Evolutionary conservation across 2,797 vertebrate species (phyloP).

Genomic region (Thaleichthys pacificus): DNA sequence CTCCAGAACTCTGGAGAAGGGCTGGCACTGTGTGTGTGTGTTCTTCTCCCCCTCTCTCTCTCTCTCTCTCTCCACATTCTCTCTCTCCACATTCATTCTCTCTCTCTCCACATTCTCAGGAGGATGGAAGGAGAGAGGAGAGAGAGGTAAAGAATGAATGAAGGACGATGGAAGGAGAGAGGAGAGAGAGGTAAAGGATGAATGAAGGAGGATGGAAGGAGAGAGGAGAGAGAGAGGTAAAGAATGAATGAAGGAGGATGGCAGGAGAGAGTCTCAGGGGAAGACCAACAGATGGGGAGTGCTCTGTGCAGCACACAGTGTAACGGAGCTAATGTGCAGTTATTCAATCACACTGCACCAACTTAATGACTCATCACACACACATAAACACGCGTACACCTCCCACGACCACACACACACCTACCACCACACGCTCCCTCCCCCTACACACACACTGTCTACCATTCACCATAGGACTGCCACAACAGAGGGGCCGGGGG

Average conservation of each 20-base stretch:
- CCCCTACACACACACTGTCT: background rate
- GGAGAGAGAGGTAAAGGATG: background rate
- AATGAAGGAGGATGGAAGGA: background rate
- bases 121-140: background rate
- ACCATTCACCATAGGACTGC: too few species aligned
- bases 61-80: too few species aligned
- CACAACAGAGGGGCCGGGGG: too few species aligned
- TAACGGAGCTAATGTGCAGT: conserved; percentile 21
- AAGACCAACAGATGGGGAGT: conserved; percentile 44
- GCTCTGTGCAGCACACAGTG: conserved; percentile 15
- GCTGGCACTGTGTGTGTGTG: too few species aligned
- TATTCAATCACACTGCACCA: conserved; percentile 49
- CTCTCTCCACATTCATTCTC: too few species aligned
- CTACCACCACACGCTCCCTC: background rate
- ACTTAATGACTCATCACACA: conserved; percentile 49
- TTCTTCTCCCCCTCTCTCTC: too few species aligned
- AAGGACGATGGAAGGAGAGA: background rate
- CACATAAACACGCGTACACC: background rate
- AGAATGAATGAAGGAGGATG: background rate
- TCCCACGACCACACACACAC: background rate
- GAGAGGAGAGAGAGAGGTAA: background rate
- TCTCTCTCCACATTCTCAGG: background rate
- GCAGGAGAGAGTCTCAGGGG: conserved; percentile 32
- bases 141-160: conserved; percentile 4
- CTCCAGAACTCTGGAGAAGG: too few species aligned